Evolutionary conservation across 1,140 invertebrate genomes (phyloP), one percentile per base, ranked within the genome.

Genomic region (Batillaria attramentaria): DNA sequence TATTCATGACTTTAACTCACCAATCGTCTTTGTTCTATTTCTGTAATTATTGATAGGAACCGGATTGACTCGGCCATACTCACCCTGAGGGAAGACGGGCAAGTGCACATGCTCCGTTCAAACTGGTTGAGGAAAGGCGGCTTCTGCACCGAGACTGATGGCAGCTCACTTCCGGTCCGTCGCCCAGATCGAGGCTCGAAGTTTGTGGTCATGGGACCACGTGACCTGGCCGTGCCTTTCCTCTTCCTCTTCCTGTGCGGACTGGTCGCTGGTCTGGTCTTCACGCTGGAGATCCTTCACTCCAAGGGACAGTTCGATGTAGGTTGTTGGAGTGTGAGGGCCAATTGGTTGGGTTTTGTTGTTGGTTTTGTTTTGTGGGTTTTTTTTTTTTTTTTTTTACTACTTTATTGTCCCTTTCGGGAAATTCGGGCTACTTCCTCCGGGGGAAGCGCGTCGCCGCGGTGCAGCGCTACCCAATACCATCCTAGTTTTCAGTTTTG

Each of bases 151-250:
- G 70, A 72, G 41, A 33, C 70, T 13, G 70, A 72, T 43, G 70
- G 70, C 31, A 72, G 43, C 24, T 46, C 43, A 33, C 43, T 72
- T 28, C 70, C 70, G 24, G 70, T 72, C 0, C 41, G n/a, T 6
- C 70, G 41, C 39, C 18, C 33, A 50, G 70, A 43, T 16, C 31
- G 70, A 8, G 43, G 70, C 50, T 46, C 70, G 42, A 41, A n/a
- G 3, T 72, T 72, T 31, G 16, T 72, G 31, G 28, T 43, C n/a
- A 24, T 72, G 70, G 43, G 70, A 18, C 70, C 70, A 72, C 70
- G 70, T 72, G 70, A 72, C 42, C 70, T 72, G 2, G 70, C 70
- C n/a, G 42, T 72, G 8, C 39, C 70, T 5, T 72, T 72, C 33
- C 43, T 72, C 41, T 41, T 50, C 24, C 70, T 72, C 39, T 28